A percentile compares a stretch with the other conserved stretches of the same genome.
These are phyloP conservation scores for Chloromyia formosa DNA, from an alignment of 2,888 invertebrate genomes.

Conservation along the genomic window DNA sequence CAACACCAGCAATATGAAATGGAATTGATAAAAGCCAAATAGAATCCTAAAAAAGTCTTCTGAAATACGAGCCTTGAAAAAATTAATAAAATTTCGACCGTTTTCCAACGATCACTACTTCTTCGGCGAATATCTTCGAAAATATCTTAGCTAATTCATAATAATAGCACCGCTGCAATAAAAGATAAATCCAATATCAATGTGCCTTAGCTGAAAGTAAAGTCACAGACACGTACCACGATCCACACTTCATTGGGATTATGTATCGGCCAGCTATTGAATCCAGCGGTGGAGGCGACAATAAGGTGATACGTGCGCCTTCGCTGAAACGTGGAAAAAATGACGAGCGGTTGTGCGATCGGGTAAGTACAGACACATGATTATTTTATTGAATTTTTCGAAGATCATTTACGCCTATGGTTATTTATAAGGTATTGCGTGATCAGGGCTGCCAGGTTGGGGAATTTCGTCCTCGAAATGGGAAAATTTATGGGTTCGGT, in stretches of 20 bases:
- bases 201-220: conserved; percentile 43
- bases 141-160: no score
- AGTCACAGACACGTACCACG: neutral
- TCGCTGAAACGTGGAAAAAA: conserved; percentile 81
- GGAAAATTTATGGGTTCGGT: no score
- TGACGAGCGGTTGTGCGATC: conserved; percentile 78
- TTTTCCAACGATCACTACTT: neutral
- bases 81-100: neutral
- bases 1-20: conserved; percentile 7
- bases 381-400: neutral
- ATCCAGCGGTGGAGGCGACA: neutral
- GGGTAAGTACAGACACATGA: conserved; percentile 69
- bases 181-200: conserved; percentile 23
- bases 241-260: neutral
- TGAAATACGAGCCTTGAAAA: neutral
- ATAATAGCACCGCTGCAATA: neutral
- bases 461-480: no score
- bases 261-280: conserved; percentile 20
- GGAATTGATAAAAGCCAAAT: conserved; percentile 28
- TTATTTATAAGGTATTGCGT: no score
- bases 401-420: neutral
- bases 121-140: neutral
- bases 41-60: neutral
- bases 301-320: conserved; percentile 78
- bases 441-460: no score